Percentiles rank a stretch among this genome's conserved stretches.
These are phyloP conservation scores for Cathartes aura DNA, from an alignment of 2,113 vertebrate genomes.

Conservation along the genomic window DNA sequence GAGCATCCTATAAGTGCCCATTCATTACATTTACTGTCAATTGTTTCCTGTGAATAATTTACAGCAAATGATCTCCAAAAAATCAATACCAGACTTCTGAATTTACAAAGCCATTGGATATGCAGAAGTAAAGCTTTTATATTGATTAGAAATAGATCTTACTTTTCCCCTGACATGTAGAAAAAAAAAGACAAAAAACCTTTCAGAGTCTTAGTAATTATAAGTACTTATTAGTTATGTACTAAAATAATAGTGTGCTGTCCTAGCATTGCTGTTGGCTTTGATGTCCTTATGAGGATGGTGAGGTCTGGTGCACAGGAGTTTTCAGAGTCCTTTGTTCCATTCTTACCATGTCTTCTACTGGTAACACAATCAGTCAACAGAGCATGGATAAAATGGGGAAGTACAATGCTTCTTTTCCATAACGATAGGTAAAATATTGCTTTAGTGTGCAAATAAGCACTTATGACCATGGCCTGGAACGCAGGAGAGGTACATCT, in stretches of 20 bases:
- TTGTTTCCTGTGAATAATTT: neutral
- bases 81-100: conserved; percentile 23
- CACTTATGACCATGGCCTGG: neutral
- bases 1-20: neutral
- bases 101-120: neutral
- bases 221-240: neutral
- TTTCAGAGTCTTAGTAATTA: neutral
- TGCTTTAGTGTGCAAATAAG: neutral
- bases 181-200: neutral
- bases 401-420: neutral
- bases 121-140: neutral
- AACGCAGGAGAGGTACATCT: neutral
- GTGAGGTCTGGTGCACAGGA: rapidly evolving
- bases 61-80: conserved; percentile 1
- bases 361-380: neutral
- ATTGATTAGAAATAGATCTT: neutral
- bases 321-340: neutral
- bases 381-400: neutral
- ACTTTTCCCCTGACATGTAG: neutral
- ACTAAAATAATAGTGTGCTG: neutral
- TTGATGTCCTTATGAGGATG: neutral
- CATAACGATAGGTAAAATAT: neutral
- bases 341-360: neutral
- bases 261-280: neutral
- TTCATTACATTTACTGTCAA: conserved; percentile 25